A percentile compares a stretch with the other conserved stretches of the same genome.
phyloP scores from a whole-genome alignment of 1,140 invertebrate species.

The Aphelenchoides besseyi region DNA sequence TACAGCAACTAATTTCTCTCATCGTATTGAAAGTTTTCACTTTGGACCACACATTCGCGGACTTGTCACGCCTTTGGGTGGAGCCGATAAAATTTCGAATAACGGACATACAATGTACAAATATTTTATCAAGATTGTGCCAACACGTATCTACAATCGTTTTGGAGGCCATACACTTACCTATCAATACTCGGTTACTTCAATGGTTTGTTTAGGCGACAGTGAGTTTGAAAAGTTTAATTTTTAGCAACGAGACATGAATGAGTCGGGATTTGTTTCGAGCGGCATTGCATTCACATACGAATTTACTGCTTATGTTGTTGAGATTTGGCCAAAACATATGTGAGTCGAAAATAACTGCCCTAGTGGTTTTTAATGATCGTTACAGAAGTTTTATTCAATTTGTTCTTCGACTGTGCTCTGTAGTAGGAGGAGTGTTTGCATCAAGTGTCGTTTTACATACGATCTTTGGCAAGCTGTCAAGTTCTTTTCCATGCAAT shows the following conservation, averaged over 20 bases:
- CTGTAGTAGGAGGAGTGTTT: constrained; percentile 57
- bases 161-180: constrained; percentile 48
- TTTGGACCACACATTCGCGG: constrained; percentile 58
- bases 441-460: constrained; percentile 53
- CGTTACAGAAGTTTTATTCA: constrained; percentile 51
- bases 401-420: constrained; percentile 55
- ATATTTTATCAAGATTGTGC: constrained; percentile 56
- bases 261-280: constrained; percentile 35
- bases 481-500: too few species aligned
- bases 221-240: too few species aligned
- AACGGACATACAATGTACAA: constrained; percentile 38
- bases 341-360: constrained; percentile 36
- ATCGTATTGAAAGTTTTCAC: constrained; percentile 59
- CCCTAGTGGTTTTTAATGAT: constrained; percentile 3
- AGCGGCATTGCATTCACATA: constrained; percentile 55
- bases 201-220: too few species aligned
- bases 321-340: constrained; percentile 49
- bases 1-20: constrained; percentile 50
- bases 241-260: constrained; percentile 45
- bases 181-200: constrained; percentile 61
- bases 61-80: constrained; percentile 56
- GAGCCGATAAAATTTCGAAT: constrained; percentile 53
- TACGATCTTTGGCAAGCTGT: constrained; percentile 17
- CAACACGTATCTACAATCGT: constrained; percentile 48
- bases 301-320: constrained; percentile 54